Conservation (phyloP, 2,797 vertebrate genomes). For the Loriculus beryllinus region DNA sequence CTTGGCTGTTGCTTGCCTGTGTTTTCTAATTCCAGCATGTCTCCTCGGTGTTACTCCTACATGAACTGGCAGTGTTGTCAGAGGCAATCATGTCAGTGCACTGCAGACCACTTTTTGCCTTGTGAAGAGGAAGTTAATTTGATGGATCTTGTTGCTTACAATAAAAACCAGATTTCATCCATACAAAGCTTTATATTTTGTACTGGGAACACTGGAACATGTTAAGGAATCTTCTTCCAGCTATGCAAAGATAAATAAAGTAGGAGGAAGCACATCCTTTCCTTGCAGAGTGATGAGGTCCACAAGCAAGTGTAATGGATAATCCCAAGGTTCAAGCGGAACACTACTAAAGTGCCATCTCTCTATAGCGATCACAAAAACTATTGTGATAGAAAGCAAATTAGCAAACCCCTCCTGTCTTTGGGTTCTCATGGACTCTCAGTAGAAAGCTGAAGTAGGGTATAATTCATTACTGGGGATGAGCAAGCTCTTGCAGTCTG, state of each 20-base stretch:
- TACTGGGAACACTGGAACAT: neutral
- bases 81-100: slow-evolving; percentile 44
- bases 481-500: neutral
- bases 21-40: slow-evolving; percentile 64
- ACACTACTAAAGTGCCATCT: neutral
- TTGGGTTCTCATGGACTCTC: neutral
- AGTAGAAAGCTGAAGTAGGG: neutral
- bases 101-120: slow-evolving; percentile 49
- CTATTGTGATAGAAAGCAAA: neutral
- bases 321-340: neutral
- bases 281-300: neutral
- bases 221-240: neutral
- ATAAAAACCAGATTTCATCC: neutral
- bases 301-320: neutral
- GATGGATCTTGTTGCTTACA: neutral
- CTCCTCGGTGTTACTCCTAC: slow-evolving; percentile 35
- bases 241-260: neutral
- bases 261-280: neutral
- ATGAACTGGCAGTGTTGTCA: slow-evolving; percentile 64
- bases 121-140: slow-evolving; percentile 36
- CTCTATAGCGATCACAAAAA: neutral
- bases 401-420: neutral
- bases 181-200: neutral
- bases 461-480: neutral
- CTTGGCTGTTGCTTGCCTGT: slow-evolving; percentile 58